Conservation (phyloP, 1,140 invertebrate species). For the Tetranychus urticae region DNA sequence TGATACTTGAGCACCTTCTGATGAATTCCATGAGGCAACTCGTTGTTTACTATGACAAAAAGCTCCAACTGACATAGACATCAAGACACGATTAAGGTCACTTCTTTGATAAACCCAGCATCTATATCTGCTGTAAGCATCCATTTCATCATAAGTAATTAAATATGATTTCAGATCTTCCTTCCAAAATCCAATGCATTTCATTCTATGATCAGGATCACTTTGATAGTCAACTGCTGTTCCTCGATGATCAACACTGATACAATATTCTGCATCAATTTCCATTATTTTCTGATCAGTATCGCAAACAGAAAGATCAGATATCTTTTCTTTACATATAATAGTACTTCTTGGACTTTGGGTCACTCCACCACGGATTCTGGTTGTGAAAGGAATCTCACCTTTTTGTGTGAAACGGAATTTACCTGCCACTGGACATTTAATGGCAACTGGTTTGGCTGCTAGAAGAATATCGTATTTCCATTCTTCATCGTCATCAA, state of each 20-base stretch:
- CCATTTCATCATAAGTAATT: slow-evolving; percentile 84
- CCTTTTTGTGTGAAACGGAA: slow-evolving; percentile 74
- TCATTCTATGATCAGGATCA: slow-evolving; percentile 85
- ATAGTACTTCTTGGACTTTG: slow-evolving; percentile 69
- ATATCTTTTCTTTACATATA: slow-evolving; percentile 77
- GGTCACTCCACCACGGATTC: slow-evolving; percentile 81
- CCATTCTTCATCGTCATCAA: slow-evolving; percentile 57
- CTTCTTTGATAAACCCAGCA: slow-evolving; percentile 92
- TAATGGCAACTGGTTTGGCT: slow-evolving; percentile 67
- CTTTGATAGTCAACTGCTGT: slow-evolving; percentile 78
- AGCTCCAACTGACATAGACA: slow-evolving; percentile 71
- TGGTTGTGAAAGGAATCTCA: slow-evolving; percentile 62
- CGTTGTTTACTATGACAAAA: slow-evolving; percentile 74
- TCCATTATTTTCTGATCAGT: slow-evolving; percentile 74
- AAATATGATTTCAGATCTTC: slow-evolving; percentile 92
- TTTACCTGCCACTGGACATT: slow-evolving; percentile 85
- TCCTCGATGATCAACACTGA: slow-evolving; percentile 81
- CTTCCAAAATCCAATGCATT: slow-evolving; percentile 93
- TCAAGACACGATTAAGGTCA: slow-evolving; percentile 64
- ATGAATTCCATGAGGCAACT: slow-evolving; percentile 59
- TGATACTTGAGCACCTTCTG: slow-evolving; percentile 68
- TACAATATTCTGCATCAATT: slow-evolving; percentile 81
- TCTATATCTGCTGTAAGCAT: slow-evolving; percentile 80
- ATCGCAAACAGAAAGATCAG: slow-evolving; percentile 79
- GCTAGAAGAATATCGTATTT: slow-evolving; percentile 71